Conservation (phyloP, 2,797 vertebrate species). For the Pitangus sulphuratus region DNA sequence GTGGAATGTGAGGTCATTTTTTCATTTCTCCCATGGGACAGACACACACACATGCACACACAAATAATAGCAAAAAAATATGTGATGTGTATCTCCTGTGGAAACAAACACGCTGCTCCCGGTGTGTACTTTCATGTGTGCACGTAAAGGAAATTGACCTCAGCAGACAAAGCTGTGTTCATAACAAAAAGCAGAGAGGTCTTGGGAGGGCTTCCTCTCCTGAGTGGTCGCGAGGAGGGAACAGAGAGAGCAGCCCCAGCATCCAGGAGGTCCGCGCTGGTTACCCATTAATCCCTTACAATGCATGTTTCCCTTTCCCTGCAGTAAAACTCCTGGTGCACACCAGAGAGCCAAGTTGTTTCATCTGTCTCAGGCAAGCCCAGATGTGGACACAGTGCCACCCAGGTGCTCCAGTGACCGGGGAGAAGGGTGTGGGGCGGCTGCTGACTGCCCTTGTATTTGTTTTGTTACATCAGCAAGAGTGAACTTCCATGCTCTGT, state of each 20-base stretch:
- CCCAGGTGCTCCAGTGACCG: background rate
- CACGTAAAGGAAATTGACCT: constrained; percentile 23
- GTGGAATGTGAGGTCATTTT: constrained; percentile 23
- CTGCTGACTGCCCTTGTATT: background rate
- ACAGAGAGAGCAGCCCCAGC: background rate
- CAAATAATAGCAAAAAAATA: background rate
- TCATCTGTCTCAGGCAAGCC: background rate
- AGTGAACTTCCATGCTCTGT: background rate
- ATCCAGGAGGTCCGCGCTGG: background rate
- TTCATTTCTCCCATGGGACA: constrained; percentile 7
- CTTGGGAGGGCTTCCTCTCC: background rate
- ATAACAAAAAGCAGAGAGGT: background rate
- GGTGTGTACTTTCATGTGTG: constrained; percentile 20
- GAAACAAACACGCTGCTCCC: background rate
- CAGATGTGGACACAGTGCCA: background rate
- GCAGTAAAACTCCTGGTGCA: background rate
- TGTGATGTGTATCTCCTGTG: background rate
- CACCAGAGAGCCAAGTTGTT: background rate
- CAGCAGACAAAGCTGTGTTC: background rate
- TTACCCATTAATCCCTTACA: background rate
- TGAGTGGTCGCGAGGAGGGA: background rate
- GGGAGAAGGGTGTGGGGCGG: background rate
- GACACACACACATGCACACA: background rate
- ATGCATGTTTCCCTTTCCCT: background rate
- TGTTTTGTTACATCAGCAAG: constrained; percentile 55